phyloP scores from a whole-genome alignment of 2,113 vertebrate species.

The Falcunculus frontatus region DNA sequence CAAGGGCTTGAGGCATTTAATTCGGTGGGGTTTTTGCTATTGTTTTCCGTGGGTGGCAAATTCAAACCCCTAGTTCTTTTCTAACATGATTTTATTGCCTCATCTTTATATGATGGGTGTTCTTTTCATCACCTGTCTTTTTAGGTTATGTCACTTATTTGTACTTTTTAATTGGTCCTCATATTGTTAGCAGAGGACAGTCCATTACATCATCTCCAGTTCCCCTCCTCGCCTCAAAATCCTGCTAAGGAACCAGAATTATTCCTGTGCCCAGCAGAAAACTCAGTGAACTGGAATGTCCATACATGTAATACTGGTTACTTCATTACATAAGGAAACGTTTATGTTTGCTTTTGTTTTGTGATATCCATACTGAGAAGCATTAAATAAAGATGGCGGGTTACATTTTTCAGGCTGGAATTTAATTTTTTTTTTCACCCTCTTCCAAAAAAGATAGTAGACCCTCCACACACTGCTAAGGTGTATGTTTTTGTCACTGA shows the following conservation, averaged over 20 bases:
- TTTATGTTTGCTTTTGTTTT: background rate
- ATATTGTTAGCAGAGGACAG: background rate
- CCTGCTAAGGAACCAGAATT: background rate
- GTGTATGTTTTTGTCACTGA: background rate
- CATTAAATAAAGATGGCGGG: background rate
- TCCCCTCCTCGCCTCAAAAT: background rate
- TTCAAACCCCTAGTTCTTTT: background rate
- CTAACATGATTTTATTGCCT: background rate
- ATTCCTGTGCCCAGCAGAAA: background rate
- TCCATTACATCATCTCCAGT: background rate
- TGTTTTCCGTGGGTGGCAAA: background rate
- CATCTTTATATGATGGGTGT: background rate
- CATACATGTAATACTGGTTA: background rate
- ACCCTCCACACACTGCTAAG: background rate
- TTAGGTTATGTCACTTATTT: background rate
- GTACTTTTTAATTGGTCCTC: background rate
- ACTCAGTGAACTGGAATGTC: background rate
- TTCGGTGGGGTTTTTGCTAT: background rate
- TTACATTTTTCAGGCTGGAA: background rate
- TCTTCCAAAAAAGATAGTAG: background rate
- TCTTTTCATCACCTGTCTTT: background rate
- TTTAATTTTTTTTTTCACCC: background rate
- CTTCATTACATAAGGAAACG: background rate
- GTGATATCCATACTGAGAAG: background rate
- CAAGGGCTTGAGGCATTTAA: background rate